phyloP scores from a whole-genome alignment of 1,140 invertebrate species.

The Globodera ellingtonae region DNA sequence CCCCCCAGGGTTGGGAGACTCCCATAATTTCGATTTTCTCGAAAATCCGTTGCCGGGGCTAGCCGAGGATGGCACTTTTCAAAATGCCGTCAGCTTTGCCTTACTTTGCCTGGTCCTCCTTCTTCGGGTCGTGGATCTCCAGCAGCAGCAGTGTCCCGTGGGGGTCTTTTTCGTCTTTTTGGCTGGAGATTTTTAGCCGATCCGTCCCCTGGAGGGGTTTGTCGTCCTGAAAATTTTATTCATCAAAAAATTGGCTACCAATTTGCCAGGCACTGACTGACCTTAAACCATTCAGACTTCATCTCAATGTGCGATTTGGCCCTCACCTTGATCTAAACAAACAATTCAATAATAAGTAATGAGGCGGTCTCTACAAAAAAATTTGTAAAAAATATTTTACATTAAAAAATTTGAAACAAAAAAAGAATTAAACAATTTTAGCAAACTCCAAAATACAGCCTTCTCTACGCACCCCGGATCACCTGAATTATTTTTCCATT shows the following conservation, averaged over 20 bases:
- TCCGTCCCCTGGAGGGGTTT: conserved; percentile 59
- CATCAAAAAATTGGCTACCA: background rate
- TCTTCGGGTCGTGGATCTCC: conserved; percentile 60
- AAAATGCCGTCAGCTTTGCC: too few relatives aligned
- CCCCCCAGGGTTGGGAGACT: too few relatives aligned
- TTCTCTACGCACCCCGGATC: too few relatives aligned
- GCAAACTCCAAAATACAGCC: background rate
- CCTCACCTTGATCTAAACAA: conserved; percentile 57
- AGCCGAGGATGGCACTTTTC: too few relatives aligned
- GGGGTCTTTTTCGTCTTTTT: conserved; percentile 63
- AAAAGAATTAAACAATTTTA: background rate
- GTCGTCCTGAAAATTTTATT: conserved; percentile 56
- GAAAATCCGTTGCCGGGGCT: too few relatives aligned
- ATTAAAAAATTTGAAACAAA: conserved; percentile 1
- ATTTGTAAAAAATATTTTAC: background rate
- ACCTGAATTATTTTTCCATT: conserved; percentile 56
- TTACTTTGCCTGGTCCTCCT: conserved; percentile 63
- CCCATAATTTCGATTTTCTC: too few relatives aligned
- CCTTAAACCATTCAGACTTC: conserved; percentile 64
- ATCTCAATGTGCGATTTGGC: conserved; percentile 64
- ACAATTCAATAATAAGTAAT: background rate
- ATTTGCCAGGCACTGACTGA: conserved; percentile 17
- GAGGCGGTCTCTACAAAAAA: too few relatives aligned
- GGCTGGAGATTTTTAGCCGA: conserved; percentile 55
- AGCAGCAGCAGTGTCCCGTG: conserved; percentile 29